Conservation (phyloP, 1,140 invertebrate species). For the Chironomus tepperi region DNA sequence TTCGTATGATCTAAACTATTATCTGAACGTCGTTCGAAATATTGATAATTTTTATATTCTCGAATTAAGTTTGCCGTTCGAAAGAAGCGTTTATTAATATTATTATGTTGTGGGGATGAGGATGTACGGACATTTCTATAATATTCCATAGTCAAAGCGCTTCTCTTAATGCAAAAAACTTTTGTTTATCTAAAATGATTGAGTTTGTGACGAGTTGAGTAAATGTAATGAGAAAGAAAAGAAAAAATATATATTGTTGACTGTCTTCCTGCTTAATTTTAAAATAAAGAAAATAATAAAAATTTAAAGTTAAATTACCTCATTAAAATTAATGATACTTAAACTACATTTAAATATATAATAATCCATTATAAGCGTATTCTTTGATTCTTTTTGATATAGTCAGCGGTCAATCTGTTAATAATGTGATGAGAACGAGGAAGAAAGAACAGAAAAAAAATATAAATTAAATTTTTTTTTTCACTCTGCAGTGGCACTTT, state of each 20-base stretch:
- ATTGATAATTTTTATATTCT: not conserved
- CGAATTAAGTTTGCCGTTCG: slow-evolving; percentile 14
- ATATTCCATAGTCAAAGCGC: slow-evolving; percentile 7
- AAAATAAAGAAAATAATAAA: not conserved
- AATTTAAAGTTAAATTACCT: not conserved
- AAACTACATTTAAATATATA: not conserved
- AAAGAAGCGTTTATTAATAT: not conserved
- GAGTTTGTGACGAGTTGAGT: not conserved
- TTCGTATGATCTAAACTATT: not conserved
- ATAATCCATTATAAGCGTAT: slow-evolving; percentile 9
- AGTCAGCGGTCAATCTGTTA: not conserved
- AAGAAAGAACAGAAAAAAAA: not conserved
- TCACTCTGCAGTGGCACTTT: not conserved
- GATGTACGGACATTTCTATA: slow-evolving; percentile 12
- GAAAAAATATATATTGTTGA: no score
- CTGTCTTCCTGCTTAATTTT: not conserved
- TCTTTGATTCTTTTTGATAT: slow-evolving; percentile 8
- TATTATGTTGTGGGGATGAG: not conserved
- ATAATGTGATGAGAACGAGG: not conserved
- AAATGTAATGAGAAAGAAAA: not conserved
- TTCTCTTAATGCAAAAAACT: not conserved
- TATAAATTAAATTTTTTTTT: not conserved
- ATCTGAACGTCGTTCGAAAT: not conserved
- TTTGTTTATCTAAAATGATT: not conserved
- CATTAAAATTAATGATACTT: slow-evolving; percentile 10